Percentiles rank a stretch among this genome's conserved stretches.
Evolutionary conservation across 2,888 invertebrate species (phyloP).

Genomic region (Phyto melanocephala): DNA sequence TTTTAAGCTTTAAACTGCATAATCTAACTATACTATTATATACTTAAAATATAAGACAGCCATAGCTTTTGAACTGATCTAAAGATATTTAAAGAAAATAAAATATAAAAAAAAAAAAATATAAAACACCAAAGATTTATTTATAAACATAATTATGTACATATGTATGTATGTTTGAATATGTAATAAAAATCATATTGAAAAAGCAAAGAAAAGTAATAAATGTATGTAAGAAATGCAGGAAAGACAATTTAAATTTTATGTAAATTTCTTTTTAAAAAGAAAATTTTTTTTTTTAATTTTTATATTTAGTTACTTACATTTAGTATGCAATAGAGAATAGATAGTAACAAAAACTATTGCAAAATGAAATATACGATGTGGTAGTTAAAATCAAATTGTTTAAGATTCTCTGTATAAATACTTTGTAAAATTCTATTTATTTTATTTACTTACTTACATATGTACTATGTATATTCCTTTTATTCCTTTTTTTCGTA

Average conservation of each 20-base stretch:
- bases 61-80: slow-evolving; percentile 37
- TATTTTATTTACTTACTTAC: background rate
- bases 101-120: background rate
- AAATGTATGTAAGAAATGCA: background rate
- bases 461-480: background rate
- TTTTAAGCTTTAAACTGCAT: slow-evolving; percentile 18
- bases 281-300: no score
- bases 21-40: background rate
- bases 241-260: no score
- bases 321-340: no score
- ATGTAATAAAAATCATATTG: no score
- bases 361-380: no score
- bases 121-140: slow-evolving; percentile 61
- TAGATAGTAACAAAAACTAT: no score
- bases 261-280: no score
- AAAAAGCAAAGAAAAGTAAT: background rate
- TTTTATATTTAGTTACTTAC: no score
- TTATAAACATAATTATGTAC: background rate
- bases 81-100: background rate
- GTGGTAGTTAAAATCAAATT: background rate
- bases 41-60: background rate
- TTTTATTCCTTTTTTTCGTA: background rate
- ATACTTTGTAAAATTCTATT: no score
- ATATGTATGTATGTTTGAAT: background rate
- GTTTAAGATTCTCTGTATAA: background rate